Evolutionary conservation across 2,888 invertebrate species (phyloP), one percentile per base, ranked within the genome.

Genomic region (Tanaodytes sp.): DNA sequence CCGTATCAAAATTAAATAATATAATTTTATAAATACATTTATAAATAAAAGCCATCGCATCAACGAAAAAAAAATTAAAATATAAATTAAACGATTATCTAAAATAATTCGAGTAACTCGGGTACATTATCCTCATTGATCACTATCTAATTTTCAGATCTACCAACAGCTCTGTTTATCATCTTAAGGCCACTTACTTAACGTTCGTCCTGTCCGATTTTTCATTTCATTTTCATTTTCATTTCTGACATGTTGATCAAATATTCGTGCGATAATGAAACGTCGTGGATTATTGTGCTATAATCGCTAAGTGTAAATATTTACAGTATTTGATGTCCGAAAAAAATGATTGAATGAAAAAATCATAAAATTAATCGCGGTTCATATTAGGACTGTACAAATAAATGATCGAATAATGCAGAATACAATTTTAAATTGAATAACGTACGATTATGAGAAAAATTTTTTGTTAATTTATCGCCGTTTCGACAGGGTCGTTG

Each of bases 141-240:
- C 42, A 18, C 52, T 55, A 63, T 54, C 49, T 63, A 43, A 58
- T 52, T 43, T 37, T 36, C 52, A 65, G 51, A 65, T 65, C 65
- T 65, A 57, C 37, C 37, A 65, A 65, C 65, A 62, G 43, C 49
- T 67, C 19, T 51, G 27, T 46, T 54, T 55, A 68, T 58, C 40
- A 52, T 51, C 51, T 48, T 69, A 69, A 69, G 69, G 69, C 64
- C 69, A 69, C 69, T 69, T 69, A 59, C 64, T 69, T 64, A 42
- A 54, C 59, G 27, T 64, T 62, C 45, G 64, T 57, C 39, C 43
- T 54, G 52, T 54, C 39, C 42, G 23, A 46, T 39, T 43, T 14
- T 49, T 54, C 5, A 33, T 16, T 55, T 23, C 20, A 16, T 46
- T 18, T 40, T 27, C 23, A n/a, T n/a, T n/a, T n/a, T n/a, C n/a